Evolutionary conservation across 2,797 vertebrate genomes (phyloP).

Genomic region (Bryconaethiops microstoma): DNA sequence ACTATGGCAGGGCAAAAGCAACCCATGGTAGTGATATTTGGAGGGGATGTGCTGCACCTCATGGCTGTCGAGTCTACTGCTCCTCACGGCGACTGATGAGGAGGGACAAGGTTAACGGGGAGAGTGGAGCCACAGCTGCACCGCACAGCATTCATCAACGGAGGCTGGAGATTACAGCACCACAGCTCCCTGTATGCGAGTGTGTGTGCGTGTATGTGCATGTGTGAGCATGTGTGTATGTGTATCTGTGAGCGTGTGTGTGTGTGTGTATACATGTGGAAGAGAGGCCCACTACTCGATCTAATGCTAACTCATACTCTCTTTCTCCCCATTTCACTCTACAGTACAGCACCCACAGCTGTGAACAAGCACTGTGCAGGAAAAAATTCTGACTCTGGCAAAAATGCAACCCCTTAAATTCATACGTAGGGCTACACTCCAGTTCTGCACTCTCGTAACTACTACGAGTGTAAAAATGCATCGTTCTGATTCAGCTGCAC

Average conservation of each 20-base stretch:
- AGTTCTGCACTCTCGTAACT: background rate
- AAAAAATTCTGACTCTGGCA: slow-evolving; percentile 29
- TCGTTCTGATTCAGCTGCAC: background rate
- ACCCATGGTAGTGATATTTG: slow-evolving; percentile 48
- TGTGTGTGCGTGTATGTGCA: no score
- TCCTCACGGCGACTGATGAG: slow-evolving; percentile 71
- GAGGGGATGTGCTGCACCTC: slow-evolving; percentile 54
- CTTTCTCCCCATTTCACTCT: slow-evolving; percentile 53
- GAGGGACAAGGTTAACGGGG: slow-evolving; percentile 75
- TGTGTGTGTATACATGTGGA: background rate
- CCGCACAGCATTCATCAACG: slow-evolving; percentile 64
- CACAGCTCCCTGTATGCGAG: slow-evolving; percentile 25
- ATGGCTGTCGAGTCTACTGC: slow-evolving; percentile 51
- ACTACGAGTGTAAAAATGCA: background rate
- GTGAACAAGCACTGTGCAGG: slow-evolving; percentile 50
- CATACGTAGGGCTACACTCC: background rate
- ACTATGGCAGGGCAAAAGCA: slow-evolving; percentile 19
- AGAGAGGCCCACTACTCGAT: slow-evolving; percentile 2
- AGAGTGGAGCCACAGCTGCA: slow-evolving; percentile 64
- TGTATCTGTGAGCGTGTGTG: background rate
- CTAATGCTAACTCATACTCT: slow-evolving; percentile 14
- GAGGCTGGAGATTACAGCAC: slow-evolving; percentile 43
- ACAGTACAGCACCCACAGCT: slow-evolving; percentile 40
- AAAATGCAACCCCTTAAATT: background rate
- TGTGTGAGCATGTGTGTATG: background rate